A percentile compares a stretch with the other conserved stretches of the same genome.
Conservation (phyloP, 35 echinoderm and acorn worm species). For the Patiria miniata region DNA sequence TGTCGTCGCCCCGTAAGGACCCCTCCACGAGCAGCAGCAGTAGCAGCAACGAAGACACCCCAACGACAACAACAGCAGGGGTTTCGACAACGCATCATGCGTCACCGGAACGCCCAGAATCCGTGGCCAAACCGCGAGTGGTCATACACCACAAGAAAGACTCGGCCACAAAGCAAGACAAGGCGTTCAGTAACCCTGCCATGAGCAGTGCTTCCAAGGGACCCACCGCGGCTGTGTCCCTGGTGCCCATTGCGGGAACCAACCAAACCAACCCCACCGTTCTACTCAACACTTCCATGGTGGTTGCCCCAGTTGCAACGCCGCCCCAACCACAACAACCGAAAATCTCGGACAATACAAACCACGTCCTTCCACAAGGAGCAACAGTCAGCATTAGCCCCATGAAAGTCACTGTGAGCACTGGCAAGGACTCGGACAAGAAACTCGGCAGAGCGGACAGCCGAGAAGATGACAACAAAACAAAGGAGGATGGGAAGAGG, state of each 20-base stretch:
- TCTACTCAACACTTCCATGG: slow-evolving; percentile 26
- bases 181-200: not conserved
- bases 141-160: slow-evolving; percentile 18
- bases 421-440: not conserved
- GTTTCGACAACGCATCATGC: not conserved
- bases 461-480: slow-evolving; percentile 33
- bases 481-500: slow-evolving; percentile 38
- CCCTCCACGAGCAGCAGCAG: slow-evolving; percentile 20
- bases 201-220: slow-evolving; percentile 12
- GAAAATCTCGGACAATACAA: not conserved
- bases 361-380: not conserved
- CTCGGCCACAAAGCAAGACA: not conserved
- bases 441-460: not conserved
- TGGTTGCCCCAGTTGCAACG: not conserved
- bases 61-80: not conserved
- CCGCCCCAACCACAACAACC: slow-evolving; percentile 16
- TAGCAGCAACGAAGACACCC: not conserved
- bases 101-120: slow-evolving; percentile 33
- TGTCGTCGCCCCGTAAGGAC: slow-evolving; percentile 47
- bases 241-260: not conserved
- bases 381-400: not conserved
- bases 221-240: not conserved
- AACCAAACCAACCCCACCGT: slow-evolving; percentile 16
- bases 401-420: not conserved
- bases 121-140: slow-evolving; percentile 17